These are phyloP conservation scores for Asobara japonica DNA, from an alignment of 1,140 invertebrate species.

Conservation along the genomic window DNA sequence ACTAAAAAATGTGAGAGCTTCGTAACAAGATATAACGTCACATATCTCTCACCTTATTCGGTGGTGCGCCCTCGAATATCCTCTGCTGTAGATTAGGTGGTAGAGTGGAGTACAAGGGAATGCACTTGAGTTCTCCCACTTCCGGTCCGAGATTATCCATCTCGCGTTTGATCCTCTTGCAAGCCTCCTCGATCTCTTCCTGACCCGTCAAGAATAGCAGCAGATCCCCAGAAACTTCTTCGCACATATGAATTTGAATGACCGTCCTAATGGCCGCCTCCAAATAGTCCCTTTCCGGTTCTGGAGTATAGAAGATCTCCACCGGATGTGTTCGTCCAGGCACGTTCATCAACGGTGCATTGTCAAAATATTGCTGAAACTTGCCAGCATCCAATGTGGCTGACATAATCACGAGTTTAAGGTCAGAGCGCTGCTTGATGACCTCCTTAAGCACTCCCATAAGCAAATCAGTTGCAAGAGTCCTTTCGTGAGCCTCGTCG, in stretches of 20 bases:
- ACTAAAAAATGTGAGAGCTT: too few species aligned
- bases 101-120: slow-evolving; percentile 97
- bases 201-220: slow-evolving; percentile 95
- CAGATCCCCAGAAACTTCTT: slow-evolving; percentile 94
- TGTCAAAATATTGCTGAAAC: slow-evolving; percentile 98
- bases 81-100: slow-evolving; percentile 97
- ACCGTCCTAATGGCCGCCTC: slow-evolving; percentile 99
- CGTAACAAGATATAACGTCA: too few species aligned
- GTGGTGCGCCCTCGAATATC: slow-evolving; percentile 96
- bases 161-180: slow-evolving; percentile 96
- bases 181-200: slow-evolving; percentile 99
- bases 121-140: slow-evolving; percentile 97
- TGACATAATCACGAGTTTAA: slow-evolving; percentile 99
- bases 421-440: slow-evolving; percentile 89
- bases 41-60: too few species aligned
- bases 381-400: slow-evolving; percentile 99
- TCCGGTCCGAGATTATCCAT: slow-evolving; percentile 97
- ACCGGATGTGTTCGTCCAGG: slow-evolving; percentile 96
- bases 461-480: slow-evolving; percentile 97
- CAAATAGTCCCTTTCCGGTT: slow-evolving; percentile 97
- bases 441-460: slow-evolving; percentile 99
- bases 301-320: slow-evolving; percentile 99
- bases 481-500: slow-evolving; percentile 99
- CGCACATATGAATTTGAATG: slow-evolving; percentile 99
- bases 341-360: slow-evolving; percentile 98